Evolutionary conservation across 2,888 invertebrate genomes (phyloP).

Genomic region (Hydrotaea cyrtoneurina): DNA sequence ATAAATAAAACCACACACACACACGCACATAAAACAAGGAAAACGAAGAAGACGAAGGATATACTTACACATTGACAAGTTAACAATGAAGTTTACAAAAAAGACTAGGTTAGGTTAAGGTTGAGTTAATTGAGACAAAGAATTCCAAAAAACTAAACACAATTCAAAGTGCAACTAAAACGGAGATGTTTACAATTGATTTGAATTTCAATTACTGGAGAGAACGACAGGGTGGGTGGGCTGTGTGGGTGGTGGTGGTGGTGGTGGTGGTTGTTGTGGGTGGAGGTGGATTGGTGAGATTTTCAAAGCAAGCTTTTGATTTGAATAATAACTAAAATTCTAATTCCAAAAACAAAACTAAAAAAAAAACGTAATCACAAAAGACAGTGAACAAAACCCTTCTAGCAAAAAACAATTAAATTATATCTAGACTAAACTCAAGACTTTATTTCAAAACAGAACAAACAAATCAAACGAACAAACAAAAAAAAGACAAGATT

Average conservation of each 20-base stretch:
- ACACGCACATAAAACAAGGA: slow-evolving; percentile 1
- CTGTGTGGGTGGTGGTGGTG: background rate
- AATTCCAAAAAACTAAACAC: slow-evolving; percentile 25
- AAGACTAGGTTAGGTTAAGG: background rate
- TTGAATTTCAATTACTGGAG: background rate
- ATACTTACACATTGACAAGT: slow-evolving; percentile 53
- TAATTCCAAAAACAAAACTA: background rate
- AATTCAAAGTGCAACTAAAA: slow-evolving; percentile 36
- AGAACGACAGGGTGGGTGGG: background rate
- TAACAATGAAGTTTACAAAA: slow-evolving; percentile 25
- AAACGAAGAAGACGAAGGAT: background rate
- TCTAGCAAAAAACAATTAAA: slow-evolving; percentile 16
- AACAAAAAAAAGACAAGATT: slow-evolving; percentile 8
- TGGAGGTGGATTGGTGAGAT: slow-evolving; percentile 9
- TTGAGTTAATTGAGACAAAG: slow-evolving; percentile 13
- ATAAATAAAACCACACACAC: slow-evolving; percentile 10
- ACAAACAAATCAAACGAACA: slow-evolving; percentile 28
- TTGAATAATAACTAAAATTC: background rate
- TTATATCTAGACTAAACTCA: background rate
- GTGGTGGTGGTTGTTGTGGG: background rate
- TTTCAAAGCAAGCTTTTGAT: slow-evolving; percentile 32
- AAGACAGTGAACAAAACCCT: slow-evolving; percentile 11
- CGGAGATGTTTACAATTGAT: slow-evolving; percentile 16
- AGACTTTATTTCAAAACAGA: too few species aligned
- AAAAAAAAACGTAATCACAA: background rate